Conservation (phyloP, 2,113 vertebrate genomes). For the Micronisus gabar region DNA sequence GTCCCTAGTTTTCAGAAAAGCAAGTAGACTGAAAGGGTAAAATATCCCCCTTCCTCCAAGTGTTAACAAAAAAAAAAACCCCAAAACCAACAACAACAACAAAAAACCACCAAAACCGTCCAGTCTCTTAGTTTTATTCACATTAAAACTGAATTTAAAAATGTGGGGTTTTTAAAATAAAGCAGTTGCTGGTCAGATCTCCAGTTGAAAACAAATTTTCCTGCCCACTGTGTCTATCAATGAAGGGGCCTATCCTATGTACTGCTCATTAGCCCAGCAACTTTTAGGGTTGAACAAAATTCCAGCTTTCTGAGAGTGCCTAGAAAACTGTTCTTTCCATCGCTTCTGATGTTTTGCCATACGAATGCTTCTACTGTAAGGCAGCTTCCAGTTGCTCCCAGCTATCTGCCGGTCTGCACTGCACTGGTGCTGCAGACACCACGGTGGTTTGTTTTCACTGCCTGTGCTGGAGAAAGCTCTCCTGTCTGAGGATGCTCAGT, state of each 20-base stretch:
- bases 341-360: not conserved
- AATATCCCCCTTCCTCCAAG: not conserved
- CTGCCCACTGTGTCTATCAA: not conserved
- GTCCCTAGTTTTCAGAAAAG: not conserved
- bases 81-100: not conserved
- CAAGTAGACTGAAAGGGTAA: not conserved
- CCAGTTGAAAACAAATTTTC: not conserved
- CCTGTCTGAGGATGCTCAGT: not conserved
- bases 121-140: not conserved
- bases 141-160: not conserved
- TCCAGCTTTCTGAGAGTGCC: not conserved
- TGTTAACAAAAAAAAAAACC: not conserved
- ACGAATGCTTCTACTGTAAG: constrained; percentile 25
- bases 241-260: not conserved
- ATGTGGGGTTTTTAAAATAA: not conserved
- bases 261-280: not conserved
- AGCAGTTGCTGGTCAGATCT: not conserved
- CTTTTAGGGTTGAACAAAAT: not conserved
- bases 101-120: not conserved
- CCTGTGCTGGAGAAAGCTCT: not conserved
- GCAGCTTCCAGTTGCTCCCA: not conserved
- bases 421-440: not conserved
- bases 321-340: not conserved
- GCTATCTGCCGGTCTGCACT: not conserved
- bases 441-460: not conserved